A percentile compares a stretch with the other conserved stretches of the same genome.
Evolutionary conservation across 2,113 vertebrate species (phyloP).

Genomic region (Diphyllodes magnificus): DNA sequence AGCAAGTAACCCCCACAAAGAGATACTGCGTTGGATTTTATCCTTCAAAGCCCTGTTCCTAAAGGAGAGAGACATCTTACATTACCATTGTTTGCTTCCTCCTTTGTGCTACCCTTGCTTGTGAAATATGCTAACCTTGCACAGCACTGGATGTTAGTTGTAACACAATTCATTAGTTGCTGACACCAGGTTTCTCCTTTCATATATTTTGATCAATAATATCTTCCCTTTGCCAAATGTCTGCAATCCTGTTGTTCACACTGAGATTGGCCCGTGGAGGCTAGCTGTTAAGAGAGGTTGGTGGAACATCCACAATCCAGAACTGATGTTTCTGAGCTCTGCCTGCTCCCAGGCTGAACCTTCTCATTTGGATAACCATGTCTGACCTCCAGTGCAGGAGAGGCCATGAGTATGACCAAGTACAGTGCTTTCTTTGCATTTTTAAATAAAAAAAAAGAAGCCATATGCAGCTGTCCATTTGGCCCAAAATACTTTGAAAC

Average conservation of each 20-base stretch:
- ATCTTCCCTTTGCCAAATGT: not conserved
- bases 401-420: not conserved
- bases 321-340: not conserved
- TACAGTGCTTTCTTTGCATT: not conserved
- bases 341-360: not conserved
- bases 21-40: not conserved
- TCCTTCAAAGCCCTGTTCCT: not conserved
- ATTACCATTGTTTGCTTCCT: not conserved
- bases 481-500: not conserved
- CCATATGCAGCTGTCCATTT: not conserved
- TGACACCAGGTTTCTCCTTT: not conserved
- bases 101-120: not conserved
- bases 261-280: not conserved
- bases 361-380: not conserved
- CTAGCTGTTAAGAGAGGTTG: not conserved
- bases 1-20: not conserved
- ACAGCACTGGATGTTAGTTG: not conserved
- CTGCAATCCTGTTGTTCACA: not conserved
- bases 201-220: not conserved
- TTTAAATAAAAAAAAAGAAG: not conserved
- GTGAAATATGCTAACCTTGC: not conserved
- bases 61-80: not conserved
- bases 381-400: not conserved
- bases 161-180: not conserved
- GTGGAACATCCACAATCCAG: not conserved